A percentile compares a stretch with the other conserved stretches of the same genome.
Evolutionary conservation across 2,888 invertebrate genomes (phyloP).

Genomic region (Acronicta leporina): DNA sequence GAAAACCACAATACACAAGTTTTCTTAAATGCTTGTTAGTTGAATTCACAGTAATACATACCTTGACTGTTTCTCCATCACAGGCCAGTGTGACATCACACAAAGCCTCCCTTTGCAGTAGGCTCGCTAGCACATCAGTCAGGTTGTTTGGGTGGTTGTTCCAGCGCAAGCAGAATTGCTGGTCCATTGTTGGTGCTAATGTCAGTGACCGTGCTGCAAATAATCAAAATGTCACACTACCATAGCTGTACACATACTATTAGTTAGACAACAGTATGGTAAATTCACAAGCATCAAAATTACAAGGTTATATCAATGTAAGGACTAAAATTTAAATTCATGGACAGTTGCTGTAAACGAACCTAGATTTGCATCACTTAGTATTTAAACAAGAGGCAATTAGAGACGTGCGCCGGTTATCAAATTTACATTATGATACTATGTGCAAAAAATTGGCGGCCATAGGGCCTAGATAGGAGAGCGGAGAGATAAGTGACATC

Average conservation of each 20-base stretch:
- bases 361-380: conserved; percentile 74
- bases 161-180: conserved; percentile 98
- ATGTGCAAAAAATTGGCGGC: conserved; percentile 87
- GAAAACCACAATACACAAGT: neutral
- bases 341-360: conserved; percentile 68
- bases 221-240: conserved; percentile 47
- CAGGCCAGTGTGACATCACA: conserved; percentile 98
- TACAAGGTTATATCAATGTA: conserved; percentile 61
- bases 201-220: conserved; percentile 89
- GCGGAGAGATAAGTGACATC: conserved; percentile 88
- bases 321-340: conserved; percentile 61
- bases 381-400: conserved; percentile 80
- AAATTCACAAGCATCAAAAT: conserved; percentile 45
- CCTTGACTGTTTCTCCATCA: conserved; percentile 96
- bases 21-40: neutral
- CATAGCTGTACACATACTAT: conserved; percentile 25
- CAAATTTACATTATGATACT: conserved; percentile 83
- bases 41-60: conserved; percentile 58
- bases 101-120: conserved; percentile 95
- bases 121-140: conserved; percentile 96
- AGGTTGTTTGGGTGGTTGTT: conserved; percentile 97
- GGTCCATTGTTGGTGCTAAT: conserved; percentile 91
- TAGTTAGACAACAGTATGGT: conserved; percentile 18
- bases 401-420: conserved; percentile 82
- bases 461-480: conserved; percentile 89